phyloP scores from a whole-genome alignment of 2,113 vertebrate species.

The Zingel zingel region DNA sequence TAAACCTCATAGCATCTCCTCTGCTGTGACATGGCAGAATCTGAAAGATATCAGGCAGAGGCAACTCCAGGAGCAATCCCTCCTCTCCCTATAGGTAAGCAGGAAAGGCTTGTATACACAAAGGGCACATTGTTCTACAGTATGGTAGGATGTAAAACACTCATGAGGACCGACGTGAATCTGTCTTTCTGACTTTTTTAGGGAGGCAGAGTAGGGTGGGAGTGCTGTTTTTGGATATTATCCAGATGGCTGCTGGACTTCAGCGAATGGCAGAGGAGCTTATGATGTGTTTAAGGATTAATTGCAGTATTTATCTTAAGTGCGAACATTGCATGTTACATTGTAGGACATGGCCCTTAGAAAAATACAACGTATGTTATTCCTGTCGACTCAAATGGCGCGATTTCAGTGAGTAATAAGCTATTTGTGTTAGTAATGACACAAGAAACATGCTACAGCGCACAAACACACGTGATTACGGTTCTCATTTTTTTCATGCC shows the following conservation, averaged over 20 bases:
- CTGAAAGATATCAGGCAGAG: conserved; percentile 25
- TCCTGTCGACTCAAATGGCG: conserved; percentile 25
- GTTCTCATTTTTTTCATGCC: not conserved
- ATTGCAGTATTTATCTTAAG: conserved; percentile 56
- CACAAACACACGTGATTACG: not conserved
- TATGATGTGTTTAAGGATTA: conserved; percentile 73
- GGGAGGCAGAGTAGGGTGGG: not conserved
- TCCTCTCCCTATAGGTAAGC: conserved; percentile 36
- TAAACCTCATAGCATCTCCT: conserved; percentile 44
- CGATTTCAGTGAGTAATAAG: conserved; percentile 33
- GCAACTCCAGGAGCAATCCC: not conserved
- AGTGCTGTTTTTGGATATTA: conserved; percentile 66
- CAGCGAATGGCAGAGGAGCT: conserved; percentile 47
- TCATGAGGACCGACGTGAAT: conserved; percentile 71
- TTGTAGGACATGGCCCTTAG: conserved; percentile 32
- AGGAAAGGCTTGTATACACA: conserved; percentile 41
- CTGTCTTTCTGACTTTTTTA: conserved; percentile 65
- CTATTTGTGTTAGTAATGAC: conserved; percentile 40
- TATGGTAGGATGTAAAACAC: conserved; percentile 55
- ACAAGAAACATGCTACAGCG: not conserved
- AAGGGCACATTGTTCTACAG: conserved; percentile 65
- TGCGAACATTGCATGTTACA: conserved; percentile 50
- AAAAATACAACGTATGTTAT: conserved; percentile 50
- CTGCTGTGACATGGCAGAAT: not conserved
- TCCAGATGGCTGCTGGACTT: conserved; percentile 64